Base-by-base conservation (phyloP, 2,797 vertebrate genomes). In the Acomys russatus region DNA sequence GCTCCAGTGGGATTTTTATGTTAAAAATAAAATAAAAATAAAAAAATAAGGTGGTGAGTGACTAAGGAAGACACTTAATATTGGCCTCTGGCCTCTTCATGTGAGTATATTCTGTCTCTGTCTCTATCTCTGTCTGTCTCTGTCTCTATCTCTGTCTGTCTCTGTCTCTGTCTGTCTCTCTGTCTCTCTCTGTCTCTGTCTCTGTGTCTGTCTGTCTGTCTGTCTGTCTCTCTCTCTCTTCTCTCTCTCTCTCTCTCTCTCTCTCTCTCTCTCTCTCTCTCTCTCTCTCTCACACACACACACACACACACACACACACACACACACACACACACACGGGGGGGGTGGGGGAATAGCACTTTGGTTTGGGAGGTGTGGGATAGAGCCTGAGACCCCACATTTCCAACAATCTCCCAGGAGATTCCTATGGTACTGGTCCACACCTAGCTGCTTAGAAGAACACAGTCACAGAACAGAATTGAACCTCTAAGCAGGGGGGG, bases 401-500 rank as follows among this genome's bases (percentile, higher is more conserved):
- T 87, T 90, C 82, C 38, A 92, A 70, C 49, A 92, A 70, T 73
- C 17, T 59, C 61, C 76, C 25, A n/a, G 59, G 8, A 18, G 17
- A 68, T n/a, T 9, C 71, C 68, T 56, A 2, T 6, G 8, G 25
- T 51, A 25, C 38, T 78, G 49, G 8, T 28, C 71, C 94, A 85
- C 1, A 78, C 20, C 6, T 61, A 74, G 3, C 6, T 44, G 9
- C 49, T 88, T 35, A 66, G 9, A 92, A 44, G 51, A 74, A 92
- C 68, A 77, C 83, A 94, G 66, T 85, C 59, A 59, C 0, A 64
- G 10, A 35, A 73, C 0, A 35, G 77, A 90, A 93, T 1, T 38
- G 56, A 97, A 74, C 86, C 35, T 71, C 38, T 54, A 64, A 44
- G 73, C 23, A 23, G 86, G 92, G 85, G 44, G 44, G 44, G n/a